Evolutionary conservation across 2,797 vertebrate genomes (phyloP).

Genomic region (Lepus oiostolus): DNA sequence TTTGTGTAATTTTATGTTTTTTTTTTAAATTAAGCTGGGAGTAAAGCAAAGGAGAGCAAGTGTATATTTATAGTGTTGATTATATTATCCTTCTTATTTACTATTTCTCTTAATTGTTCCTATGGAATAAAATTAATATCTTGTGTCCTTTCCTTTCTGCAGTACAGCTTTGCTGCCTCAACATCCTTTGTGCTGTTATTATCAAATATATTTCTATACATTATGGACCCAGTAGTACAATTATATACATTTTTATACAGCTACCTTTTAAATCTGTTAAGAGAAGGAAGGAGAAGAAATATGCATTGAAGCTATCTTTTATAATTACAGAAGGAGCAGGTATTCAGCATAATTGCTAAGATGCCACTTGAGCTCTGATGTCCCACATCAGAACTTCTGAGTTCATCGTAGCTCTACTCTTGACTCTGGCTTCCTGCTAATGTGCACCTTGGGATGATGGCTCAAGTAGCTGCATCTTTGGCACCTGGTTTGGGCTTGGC

Average conservation of each 20-base stretch:
- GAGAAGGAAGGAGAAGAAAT: not conserved
- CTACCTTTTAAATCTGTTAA: slow-evolving; percentile 48
- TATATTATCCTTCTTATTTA: slow-evolving; percentile 32
- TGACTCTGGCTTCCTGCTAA: too few species aligned
- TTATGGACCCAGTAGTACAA: not conserved
- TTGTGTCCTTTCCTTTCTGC: not conserved
- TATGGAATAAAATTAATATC: slow-evolving; percentile 12
- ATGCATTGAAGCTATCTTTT: not conserved
- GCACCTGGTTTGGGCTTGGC: too few species aligned
- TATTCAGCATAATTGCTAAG: too few species aligned
- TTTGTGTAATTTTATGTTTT: slow-evolving; percentile 57
- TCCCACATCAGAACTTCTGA: too few species aligned
- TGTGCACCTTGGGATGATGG: too few species aligned
- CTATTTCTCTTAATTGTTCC: slow-evolving; percentile 53
- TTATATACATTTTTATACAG: slow-evolving; percentile 19
- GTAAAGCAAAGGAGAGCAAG: not conserved
- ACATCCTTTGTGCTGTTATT: not conserved
- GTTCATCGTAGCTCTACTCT: too few species aligned
- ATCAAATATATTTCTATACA: not conserved
- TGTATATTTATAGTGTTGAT: slow-evolving; percentile 40
- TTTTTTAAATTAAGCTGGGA: slow-evolving; percentile 47
- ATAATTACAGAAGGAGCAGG: not conserved
- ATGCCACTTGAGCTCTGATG: too few species aligned
- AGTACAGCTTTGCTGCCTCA: not conserved
- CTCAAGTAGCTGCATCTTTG: too few species aligned